Percentiles rank a stretch among this genome's conserved stretches.
Conservation (phyloP, 2,797 vertebrate genomes). For the Poliocrania exsul region DNA sequence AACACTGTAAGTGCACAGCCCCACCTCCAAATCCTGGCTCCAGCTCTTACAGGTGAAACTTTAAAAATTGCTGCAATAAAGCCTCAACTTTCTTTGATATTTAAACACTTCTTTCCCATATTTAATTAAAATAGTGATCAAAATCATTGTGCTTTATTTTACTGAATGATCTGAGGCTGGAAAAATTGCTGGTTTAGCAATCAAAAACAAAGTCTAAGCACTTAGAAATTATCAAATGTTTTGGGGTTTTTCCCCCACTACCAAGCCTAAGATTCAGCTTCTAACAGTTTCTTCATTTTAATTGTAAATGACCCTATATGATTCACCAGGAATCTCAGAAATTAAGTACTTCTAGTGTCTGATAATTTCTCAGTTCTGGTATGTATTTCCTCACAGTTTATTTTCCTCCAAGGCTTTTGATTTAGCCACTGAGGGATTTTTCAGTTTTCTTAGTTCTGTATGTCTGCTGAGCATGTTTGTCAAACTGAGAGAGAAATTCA, state of each 20-base stretch:
- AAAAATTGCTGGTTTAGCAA: not conserved
- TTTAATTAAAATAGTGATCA: not conserved
- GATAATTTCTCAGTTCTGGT: not conserved
- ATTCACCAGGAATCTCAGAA: not conserved
- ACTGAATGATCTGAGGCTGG: constrained; percentile 1
- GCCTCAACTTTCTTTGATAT: not conserved
- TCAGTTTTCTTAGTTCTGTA: not conserved
- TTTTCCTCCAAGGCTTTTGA: not conserved
- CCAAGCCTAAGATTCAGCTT: not conserved
- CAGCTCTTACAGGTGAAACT: constrained; percentile 49
- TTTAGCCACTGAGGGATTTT: not conserved
- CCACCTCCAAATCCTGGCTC: constrained; percentile 20
- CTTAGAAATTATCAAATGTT: not conserved
- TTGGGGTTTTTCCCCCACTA: not conserved
- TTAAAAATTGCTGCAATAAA: constrained; percentile 23
- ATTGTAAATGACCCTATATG: not conserved
- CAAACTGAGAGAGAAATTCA: not conserved
- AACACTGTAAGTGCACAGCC: not conserved
- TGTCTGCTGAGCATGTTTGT: not conserved
- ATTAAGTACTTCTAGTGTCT: not conserved
- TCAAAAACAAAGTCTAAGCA: not conserved
- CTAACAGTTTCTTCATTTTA: not conserved
- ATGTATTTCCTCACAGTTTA: not conserved
- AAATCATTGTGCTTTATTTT: not conserved
- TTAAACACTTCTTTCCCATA: not conserved